Evolutionary conservation across 2,113 vertebrate species (phyloP).

Genomic region (Piaya cayana): DNA sequence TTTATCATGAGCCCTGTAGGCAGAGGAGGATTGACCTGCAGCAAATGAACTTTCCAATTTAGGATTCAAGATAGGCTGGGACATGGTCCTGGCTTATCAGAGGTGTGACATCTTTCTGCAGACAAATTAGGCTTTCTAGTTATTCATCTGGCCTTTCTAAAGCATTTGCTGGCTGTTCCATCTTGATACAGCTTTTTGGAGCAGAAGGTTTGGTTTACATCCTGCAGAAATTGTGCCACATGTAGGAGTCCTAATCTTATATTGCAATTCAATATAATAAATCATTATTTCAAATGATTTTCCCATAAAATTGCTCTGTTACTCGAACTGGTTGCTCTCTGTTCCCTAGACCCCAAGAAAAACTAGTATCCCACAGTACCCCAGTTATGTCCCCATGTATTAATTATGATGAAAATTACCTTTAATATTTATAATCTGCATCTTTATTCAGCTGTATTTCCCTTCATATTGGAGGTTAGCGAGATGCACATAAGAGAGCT

Average conservation of each 20-base stretch:
- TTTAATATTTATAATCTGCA: slow-evolving; percentile 3
- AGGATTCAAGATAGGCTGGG: background rate
- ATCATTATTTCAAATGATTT: background rate
- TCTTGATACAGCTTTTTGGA: background rate
- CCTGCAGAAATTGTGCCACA: background rate
- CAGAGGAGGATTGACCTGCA: background rate
- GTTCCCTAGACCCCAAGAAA: background rate
- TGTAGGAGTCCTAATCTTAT: background rate
- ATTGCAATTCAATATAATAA: background rate
- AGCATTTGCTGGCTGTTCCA: background rate
- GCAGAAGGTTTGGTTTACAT: background rate
- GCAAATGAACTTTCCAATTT: background rate
- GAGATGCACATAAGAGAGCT: background rate
- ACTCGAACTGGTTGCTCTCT: background rate
- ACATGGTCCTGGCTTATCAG: background rate
- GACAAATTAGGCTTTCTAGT: background rate
- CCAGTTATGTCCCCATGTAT: background rate
- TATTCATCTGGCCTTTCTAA: background rate
- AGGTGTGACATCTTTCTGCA: background rate
- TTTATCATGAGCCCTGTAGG: background rate
- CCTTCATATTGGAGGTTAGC: background rate
- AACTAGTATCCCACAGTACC: background rate
- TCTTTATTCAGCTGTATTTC: background rate
- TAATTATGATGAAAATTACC: background rate
- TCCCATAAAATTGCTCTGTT: background rate